Base-by-base conservation (phyloP, 1,140 invertebrate species). In the Ceratoteleas bidentatus region DNA sequence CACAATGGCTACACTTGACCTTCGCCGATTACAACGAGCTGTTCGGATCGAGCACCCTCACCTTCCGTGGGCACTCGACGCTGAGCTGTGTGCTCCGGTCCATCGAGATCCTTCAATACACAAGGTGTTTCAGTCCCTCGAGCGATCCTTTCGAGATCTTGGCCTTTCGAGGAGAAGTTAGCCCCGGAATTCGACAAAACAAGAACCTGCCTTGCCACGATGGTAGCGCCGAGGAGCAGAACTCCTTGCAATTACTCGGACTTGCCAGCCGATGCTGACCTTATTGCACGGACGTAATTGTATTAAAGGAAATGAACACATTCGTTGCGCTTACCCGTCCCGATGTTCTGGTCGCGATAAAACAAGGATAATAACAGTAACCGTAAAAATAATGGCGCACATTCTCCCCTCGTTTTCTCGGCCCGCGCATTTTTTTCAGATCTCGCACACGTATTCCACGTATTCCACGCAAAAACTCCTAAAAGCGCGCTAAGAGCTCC, bases 361-460 rank as follows among this genome's bases (percentile, higher is more conserved):
- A 77, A 70, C 43, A 77, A 64, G 65, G 58, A 52, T 40, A 70
- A 77, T 77, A 77, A 77, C 74, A 62, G 38, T 77, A 69, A 69
- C 50, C 74, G 65, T 77, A 77, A 64, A 68, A 77, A 58, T 62
- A 69, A 77, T 64, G 16, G 60, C 33, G 10, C n/a, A 6, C 7
- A 38, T 54, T 40, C 66, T 75, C 49, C 38, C 38, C 15, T 24
- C 36, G 47, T 13, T 60, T 77, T 69, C 56, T 69, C 10, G 38
- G 8, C 3, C 56, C 33, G 2, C 13, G 60, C 54, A 53, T 69
- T 77, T 77, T 68, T 57, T 50, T 13, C 45, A 49, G 36, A 40
- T 47, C 57, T 43, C 57, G 60, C 64, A 60, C 11, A 11, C 8
- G 13, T n/a, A n/a, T 8, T 52, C 47, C 56, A 66, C 50, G 45